These are phyloP conservation scores for pig (Sus scrofa) DNA, from an alignment of 2,113 vertebrate species.

Conservation along the genomic window T2T-Sscrofa CM000820.6:57045501-57046000, in stretches of 20 bases:
- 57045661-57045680: background rate
- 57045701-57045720: background rate
- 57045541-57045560: background rate
- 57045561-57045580: background rate
- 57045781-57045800: background rate
- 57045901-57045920: background rate
- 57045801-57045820: background rate
- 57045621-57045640: background rate
- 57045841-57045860: background rate
- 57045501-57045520: background rate
- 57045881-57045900: slow-evolving; percentile 5
- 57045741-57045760: background rate
- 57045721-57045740: background rate
- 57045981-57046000: slow-evolving; percentile 34
- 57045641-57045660: background rate
- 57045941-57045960: slow-evolving; percentile 17
- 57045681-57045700: background rate
- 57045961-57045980: background rate
- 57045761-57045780: background rate
- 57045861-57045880: background rate
- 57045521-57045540: background rate
- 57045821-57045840: background rate
- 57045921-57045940: slow-evolving; percentile 35
- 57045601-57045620: background rate
- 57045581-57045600: background rate